Conservation (phyloP, 2,797 vertebrate species). For the Lepidocolaptes lacrymiger region DNA sequence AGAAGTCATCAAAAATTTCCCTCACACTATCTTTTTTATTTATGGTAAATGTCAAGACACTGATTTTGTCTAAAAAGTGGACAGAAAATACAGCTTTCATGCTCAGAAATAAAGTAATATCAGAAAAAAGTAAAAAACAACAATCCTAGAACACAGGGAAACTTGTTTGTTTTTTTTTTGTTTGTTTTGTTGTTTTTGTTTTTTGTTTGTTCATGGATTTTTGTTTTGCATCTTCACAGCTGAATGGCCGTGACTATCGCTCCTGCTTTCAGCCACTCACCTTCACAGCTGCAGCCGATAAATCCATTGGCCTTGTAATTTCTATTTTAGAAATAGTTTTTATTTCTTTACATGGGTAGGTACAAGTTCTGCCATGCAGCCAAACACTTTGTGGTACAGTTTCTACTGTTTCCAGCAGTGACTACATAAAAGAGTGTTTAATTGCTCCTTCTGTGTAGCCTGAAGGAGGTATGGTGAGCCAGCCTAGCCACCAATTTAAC, state of each 20-base stretch:
- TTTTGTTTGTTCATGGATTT: background rate
- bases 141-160: background rate
- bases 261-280: background rate
- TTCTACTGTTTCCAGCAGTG: background rate
- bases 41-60: background rate
- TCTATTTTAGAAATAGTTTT: background rate
- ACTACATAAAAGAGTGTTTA: background rate
- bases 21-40: background rate
- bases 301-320: background rate
- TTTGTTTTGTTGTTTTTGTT: background rate
- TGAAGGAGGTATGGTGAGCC: background rate
- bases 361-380: background rate
- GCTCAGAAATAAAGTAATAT: background rate
- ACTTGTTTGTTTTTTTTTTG: background rate
- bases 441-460: background rate
- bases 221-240: background rate
- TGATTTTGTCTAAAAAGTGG: background rate
- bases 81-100: background rate
- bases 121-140: background rate
- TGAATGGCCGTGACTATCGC: background rate
- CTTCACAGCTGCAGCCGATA: background rate
- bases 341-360: background rate
- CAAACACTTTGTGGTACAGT: background rate
- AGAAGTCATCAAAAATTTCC: background rate
- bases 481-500: background rate